Evolutionary conservation across 2,113 vertebrate species (phyloP), one percentile per base, ranked within the genome.

Genomic region (Nerophis ophidion): DNA sequence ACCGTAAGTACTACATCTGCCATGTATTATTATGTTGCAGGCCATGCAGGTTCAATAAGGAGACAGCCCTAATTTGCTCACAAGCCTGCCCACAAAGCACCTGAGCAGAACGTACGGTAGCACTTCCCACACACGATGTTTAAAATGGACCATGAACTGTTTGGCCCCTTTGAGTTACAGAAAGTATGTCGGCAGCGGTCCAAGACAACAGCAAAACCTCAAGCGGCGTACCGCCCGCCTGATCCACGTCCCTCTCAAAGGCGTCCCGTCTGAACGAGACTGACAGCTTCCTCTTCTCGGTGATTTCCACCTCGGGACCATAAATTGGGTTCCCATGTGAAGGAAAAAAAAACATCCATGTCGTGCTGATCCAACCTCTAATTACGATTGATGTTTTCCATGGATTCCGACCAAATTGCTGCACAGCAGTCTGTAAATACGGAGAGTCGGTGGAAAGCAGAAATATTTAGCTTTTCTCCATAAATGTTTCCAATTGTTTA

Each of bases 361-460:
- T 63, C n/a, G 7, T 47, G 50, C 61, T 72, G 76, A 71, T 71
- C 72, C 67, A 83, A 81, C 71, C 84, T 66, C 51, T 81, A 61
- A 84, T 86, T 86, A 86, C 66, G 16, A 68, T 50, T 68, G 59
- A 84, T 68, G 66, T 66, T 74, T 80, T 80, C 78, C 76, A 66
- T 84, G 77, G 62, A 78, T 49, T 57, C 46, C 16, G 54, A 73
- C 75, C 71, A 68, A 71, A 75, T 57, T 56, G 42, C 72, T 79
- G 62, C 61, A 61, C 40, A 55, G 70, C 48, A 55, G 60, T 66
- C 62, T 74, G 45, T 60, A 69, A 49, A 68, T 53, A 76, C 61
- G 66, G 48, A 63, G 59, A 44, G 26, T 48, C 52, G 57, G 12
- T 42, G 57, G 42, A 58, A 58, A 46, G 9, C 40, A 58, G 19